Evolutionary conservation across 2,113 vertebrate genomes (phyloP).

Genomic region (Corvus cornix): DNA sequence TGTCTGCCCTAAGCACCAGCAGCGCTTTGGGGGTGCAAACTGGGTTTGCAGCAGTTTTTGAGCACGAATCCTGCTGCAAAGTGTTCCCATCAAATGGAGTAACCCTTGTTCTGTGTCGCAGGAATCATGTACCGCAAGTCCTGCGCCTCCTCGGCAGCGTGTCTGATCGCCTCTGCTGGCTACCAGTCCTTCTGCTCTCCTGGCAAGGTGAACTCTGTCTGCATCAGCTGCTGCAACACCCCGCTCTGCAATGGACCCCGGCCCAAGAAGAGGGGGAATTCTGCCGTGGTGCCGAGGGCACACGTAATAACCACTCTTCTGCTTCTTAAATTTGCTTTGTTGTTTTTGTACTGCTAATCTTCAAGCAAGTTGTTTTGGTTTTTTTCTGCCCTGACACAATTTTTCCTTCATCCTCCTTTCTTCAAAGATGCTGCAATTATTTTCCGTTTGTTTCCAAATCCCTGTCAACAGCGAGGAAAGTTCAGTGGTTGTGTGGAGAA

Average conservation of each 20-base stretch:
- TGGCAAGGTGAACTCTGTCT: slow-evolving; percentile 93
- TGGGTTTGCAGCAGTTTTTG: neutral
- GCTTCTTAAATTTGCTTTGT: slow-evolving; percentile 43
- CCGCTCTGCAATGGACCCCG: slow-evolving; percentile 94
- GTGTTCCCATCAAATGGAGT: neutral
- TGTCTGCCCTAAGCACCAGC: neutral
- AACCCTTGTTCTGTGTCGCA: slow-evolving; percentile 71
- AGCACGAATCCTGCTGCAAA: neutral
- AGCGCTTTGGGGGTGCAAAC: neutral
- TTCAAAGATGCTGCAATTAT: slow-evolving; percentile 37
- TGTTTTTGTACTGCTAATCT: slow-evolving; percentile 65
- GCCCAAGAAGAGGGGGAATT: slow-evolving; percentile 80
- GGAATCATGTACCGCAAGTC: slow-evolving; percentile 96
- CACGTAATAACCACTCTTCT: neutral
- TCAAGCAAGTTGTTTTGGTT: neutral
- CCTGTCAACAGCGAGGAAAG: slow-evolving; percentile 41
- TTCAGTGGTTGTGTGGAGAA: neutral
- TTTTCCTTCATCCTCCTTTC: slow-evolving; percentile 1
- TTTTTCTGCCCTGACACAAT: neutral
- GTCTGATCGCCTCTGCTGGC: slow-evolving; percentile 94
- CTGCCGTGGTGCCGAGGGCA: neutral
- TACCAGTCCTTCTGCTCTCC: slow-evolving; percentile 98
- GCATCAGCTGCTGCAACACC: slow-evolving; percentile 97
- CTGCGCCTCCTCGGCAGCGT: slow-evolving; percentile 91
- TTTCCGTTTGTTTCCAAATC: slow-evolving; percentile 52